Base-by-base conservation (phyloP, 2,888 invertebrate genomes). In the Coleophora deauratella region DNA sequence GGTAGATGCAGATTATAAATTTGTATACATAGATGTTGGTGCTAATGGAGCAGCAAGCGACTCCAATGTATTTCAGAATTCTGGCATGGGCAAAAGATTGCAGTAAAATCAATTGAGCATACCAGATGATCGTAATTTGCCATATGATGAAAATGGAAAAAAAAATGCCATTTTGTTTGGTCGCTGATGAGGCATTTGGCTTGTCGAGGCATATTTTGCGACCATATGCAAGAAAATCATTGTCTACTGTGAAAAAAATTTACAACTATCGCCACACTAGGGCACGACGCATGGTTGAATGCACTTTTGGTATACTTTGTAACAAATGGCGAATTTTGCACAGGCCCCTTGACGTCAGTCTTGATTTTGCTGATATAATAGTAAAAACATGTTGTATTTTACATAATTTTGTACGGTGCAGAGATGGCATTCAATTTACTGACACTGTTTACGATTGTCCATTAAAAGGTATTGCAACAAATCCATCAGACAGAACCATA, bases 41-140 rank as follows among this genome's bases (percentile, higher is more conserved):
- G 41, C 43, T 32, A 45, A 48, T 36, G 50, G 50, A 52, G 43
- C 42, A 37, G 43, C 42, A 33, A 45, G 55, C 43, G 59, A 60
- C 51, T 54, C 55, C 15, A 42, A 38, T 36, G 46, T 57, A 47
- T 57, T 59, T 51, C 51, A 56, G 50, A 47, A 38, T 36, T 61
- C 58, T 14, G 41, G 49, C 38, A 52, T 57, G 47, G 52, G 58
- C 37, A 57, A 38, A 49, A 31, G 44, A 12, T 35, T 44, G 21
- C 21, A 30, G 30, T 21, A 47, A 41, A 50, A 43, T 39, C 39
- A 10, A 37, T 27, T 38, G 13, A 40, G 15, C 15, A 40, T 40
- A 35, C 36, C 30, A 40, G 36, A 35, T 35, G 40, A 35, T 31
- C 15, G 31, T 31, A 35, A 15, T 40, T 40, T 40, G 40, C 40